Evolutionary conservation across 2,113 vertebrate genomes (phyloP).

Genomic region (Forbesichthys agassizii): DNA sequence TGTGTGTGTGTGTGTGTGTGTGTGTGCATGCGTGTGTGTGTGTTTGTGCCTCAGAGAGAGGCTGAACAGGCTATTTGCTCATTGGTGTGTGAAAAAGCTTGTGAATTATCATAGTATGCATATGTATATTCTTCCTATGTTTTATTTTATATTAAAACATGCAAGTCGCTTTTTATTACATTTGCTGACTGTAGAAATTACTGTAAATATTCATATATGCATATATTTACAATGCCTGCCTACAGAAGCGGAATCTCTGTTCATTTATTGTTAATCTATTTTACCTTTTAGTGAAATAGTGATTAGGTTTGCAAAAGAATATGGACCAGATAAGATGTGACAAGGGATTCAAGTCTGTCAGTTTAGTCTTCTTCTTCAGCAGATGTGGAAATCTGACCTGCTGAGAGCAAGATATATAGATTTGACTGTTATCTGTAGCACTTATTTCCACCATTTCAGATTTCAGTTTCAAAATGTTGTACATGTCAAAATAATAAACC

Average conservation of each 20-base stretch:
- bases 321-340: slow-evolving; percentile 49
- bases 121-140: slow-evolving; percentile 30
- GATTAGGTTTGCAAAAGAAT: slow-evolving; percentile 28
- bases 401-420: slow-evolving; percentile 23
- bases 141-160: slow-evolving; percentile 1
- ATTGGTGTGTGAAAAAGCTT: slow-evolving; percentile 48
- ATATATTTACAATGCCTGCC: slow-evolving; percentile 21
- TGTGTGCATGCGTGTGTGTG: slow-evolving; percentile 1
- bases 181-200: background rate
- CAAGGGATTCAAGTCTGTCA: slow-evolving; percentile 41
- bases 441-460: slow-evolving; percentile 7
- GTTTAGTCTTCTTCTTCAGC: slow-evolving; percentile 48
- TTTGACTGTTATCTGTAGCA: slow-evolving; percentile 22
- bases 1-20: slow-evolving; percentile 32
- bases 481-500: slow-evolving; percentile 8
- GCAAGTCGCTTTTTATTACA: background rate
- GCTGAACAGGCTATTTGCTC: slow-evolving; percentile 33
- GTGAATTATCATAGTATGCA: slow-evolving; percentile 43
- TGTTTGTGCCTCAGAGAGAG: background rate
- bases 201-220: no score
- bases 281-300: background rate
- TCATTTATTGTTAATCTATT: slow-evolving; percentile 3
- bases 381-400: slow-evolving; percentile 38
- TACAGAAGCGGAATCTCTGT: slow-evolving; percentile 10
- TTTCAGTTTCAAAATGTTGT: slow-evolving; percentile 9